Evolutionary conservation across 2,888 invertebrate species (phyloP).

Genomic region (Tachystola acroxantha): DNA sequence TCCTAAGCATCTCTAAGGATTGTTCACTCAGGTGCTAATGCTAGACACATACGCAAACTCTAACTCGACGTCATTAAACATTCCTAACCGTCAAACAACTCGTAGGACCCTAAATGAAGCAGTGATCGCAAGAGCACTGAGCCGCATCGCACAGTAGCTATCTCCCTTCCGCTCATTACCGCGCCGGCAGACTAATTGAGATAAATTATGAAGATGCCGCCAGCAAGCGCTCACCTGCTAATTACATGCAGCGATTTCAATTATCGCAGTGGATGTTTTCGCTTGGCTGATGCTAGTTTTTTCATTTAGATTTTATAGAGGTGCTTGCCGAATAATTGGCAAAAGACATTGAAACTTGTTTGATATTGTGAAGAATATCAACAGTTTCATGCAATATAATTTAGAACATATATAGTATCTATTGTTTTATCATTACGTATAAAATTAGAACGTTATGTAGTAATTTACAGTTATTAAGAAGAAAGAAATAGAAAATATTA

Average conservation of each 20-base stretch:
- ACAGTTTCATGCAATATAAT: too few relatives aligned
- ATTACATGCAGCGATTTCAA: conserved; percentile 68
- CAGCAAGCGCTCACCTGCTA: conserved; percentile 51
- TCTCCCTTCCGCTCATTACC: conserved; percentile 68
- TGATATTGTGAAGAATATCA: too few relatives aligned
- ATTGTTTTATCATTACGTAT: too few relatives aligned
- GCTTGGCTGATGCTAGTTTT: conserved; percentile 25
- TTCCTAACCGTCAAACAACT: not conserved
- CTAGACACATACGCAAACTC: too few relatives aligned
- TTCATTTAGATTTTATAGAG: not conserved
- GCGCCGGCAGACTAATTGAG: conserved; percentile 61
- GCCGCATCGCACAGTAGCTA: conserved; percentile 5
- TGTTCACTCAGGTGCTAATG: not conserved
- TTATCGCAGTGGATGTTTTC: conserved; percentile 24
- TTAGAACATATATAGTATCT: too few relatives aligned
- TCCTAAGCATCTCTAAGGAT: not conserved
- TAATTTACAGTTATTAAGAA: too few relatives aligned
- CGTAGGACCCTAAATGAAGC: conserved; percentile 3
- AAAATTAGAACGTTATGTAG: too few relatives aligned
- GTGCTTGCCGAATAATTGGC: not conserved
- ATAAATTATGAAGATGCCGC: conserved; percentile 73
- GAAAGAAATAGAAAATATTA: too few relatives aligned
- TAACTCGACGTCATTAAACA: not conserved
- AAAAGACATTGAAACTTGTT: too few relatives aligned
- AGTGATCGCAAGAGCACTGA: conserved; percentile 11